Percentiles rank a stretch among this genome's conserved stretches.
Evolutionary conservation across 2,888 invertebrate species (phyloP).

Genomic region (Limnephilus rhombicus): DNA sequence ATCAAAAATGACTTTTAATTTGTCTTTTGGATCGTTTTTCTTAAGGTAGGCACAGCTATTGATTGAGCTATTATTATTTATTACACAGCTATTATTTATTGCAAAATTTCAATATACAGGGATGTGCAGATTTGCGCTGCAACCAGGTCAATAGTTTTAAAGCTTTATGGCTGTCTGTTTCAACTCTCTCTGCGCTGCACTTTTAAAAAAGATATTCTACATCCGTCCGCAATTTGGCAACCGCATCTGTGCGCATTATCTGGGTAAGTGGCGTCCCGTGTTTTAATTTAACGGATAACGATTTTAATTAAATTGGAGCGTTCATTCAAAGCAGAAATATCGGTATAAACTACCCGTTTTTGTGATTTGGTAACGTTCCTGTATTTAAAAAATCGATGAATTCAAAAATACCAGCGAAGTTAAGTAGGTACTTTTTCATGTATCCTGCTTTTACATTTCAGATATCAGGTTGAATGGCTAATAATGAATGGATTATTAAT

Average conservation of each 20-base stretch:
- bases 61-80: not conserved
- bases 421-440: too few species aligned
- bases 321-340: not conserved
- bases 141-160: not conserved
- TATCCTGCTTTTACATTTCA: too few species aligned
- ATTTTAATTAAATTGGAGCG: not conserved
- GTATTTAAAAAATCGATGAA: too few species aligned
- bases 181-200: not conserved
- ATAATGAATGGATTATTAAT: too few species aligned
- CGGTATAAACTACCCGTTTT: not conserved
- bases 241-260: not conserved
- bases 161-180: not conserved
- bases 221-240: slow-evolving; percentile 8
- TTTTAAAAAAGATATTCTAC: not conserved
- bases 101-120: too few species aligned
- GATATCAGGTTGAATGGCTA: too few species aligned
- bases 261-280: not conserved
- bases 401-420: too few species aligned
- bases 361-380: too few species aligned
- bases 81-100: too few species aligned
- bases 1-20: too few species aligned
- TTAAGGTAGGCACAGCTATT: not conserved
- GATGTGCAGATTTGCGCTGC: not conserved
- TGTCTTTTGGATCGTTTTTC: too few species aligned
- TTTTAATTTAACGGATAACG: not conserved